Evolutionary conservation across 2,113 vertebrate genomes (phyloP).

Genomic region (Rhizomys pruinosus): DNA sequence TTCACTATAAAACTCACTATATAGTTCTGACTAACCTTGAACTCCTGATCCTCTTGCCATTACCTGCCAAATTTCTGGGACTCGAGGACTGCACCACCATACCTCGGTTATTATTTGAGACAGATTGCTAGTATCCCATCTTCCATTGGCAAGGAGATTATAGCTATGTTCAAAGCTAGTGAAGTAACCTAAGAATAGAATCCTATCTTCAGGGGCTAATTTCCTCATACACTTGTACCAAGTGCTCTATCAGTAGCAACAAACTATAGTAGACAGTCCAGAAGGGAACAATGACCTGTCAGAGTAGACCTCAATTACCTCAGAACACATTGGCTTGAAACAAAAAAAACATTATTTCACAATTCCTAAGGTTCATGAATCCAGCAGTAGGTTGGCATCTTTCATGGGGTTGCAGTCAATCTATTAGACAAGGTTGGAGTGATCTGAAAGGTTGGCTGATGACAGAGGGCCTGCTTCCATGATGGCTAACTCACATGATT

Average conservation of each 20-base stretch:
- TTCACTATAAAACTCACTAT: neutral
- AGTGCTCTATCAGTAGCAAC: neutral
- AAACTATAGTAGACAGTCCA: neutral
- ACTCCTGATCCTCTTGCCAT: neutral
- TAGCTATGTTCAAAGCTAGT: neutral
- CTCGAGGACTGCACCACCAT: neutral
- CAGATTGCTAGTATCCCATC: neutral
- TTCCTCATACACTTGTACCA: neutral
- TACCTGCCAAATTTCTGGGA: neutral
- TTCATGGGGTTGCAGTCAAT: neutral
- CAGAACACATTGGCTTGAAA: neutral
- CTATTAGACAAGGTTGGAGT: neutral
- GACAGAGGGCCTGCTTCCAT: neutral
- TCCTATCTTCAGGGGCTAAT: neutral
- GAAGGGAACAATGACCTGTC: neutral
- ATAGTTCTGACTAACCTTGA: neutral
- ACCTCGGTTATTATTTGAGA: neutral
- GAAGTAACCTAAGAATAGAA: neutral
- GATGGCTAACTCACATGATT: neutral
- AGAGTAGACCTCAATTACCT: neutral
- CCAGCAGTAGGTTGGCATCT: neutral
- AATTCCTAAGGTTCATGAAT: conserved; percentile 11
- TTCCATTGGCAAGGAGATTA: neutral
- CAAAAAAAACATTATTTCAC: neutral
- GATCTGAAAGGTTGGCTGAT: neutral